Base-by-base conservation (phyloP, 2,113 vertebrate genomes). In the Corythaeola cristata region DNA sequence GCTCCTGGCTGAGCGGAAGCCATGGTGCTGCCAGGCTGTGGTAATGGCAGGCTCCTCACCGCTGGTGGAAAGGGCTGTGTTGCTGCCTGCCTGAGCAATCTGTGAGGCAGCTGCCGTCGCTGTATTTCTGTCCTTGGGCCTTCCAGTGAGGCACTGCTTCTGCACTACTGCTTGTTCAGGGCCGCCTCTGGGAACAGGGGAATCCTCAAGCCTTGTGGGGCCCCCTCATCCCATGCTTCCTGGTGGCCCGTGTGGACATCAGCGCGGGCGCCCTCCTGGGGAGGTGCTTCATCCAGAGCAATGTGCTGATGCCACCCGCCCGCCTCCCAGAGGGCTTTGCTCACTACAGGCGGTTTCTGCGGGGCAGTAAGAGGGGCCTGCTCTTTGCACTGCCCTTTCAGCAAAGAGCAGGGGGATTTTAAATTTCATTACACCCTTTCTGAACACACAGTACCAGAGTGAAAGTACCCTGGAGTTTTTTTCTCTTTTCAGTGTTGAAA, bases 261-360 rank as follows among this genome's bases (percentile, higher is more conserved):
- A 44, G 41, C 41, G 41, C 13, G 41, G 41, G 41, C 41, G 41
- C 41, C 41, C 41, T 14, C 12, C 41, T 44, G 41, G 41, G 10
- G 49, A 8, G 50, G 22, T 24, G 22, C 26, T 28, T 28, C 26
- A 15, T 12, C 52, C 52, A 24, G 27, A 26, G 11, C 52, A 13
- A 26, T 7, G 26, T 15, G 11, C 52, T 26, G 50, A 12, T 24
- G 23, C 50, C 49, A 22, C 49, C 49, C 11, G 8, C 11, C 49
- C 24, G 21, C 21, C 22, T 22, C 50, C 24, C 23, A 26, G 24
- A 23, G 12, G 19, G 24, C 50, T 52, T 52, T 13, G 23, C 62
- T 58, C 41, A 3, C 9, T 2, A 1, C 3, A 4, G 32, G 11
- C 12, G 9, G 1, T 20, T 28, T 24, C 5, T 3, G 60, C 2